Evolutionary conservation across 2,888 invertebrate species (phyloP).

Genomic region (Sussaba pulchella): DNA sequence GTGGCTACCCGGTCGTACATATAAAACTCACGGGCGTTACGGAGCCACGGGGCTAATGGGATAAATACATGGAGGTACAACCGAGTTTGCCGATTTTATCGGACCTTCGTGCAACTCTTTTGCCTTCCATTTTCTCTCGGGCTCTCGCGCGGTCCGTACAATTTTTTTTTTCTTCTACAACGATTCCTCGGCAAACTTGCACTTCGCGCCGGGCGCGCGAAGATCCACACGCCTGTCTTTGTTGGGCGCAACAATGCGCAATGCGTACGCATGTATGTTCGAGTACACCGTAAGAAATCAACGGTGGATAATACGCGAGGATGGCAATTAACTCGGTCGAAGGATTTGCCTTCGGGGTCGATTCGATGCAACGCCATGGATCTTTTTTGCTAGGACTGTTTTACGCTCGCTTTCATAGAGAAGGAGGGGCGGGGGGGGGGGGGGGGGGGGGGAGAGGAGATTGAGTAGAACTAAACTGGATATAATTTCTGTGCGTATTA

Average conservation of each 20-base stretch:
- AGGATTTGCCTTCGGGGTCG: conserved; percentile 51
- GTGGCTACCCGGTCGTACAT: conserved; percentile 29
- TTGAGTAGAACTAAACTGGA: no score
- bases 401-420: neutral
- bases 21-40: conserved; percentile 64
- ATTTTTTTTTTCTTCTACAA: conserved; percentile 21
- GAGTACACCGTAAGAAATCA: conserved; percentile 25
- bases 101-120: conserved; percentile 64
- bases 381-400: conserved; percentile 59
- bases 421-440: conserved; percentile 25
- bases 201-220: conserved; percentile 26
- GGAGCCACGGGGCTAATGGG: conserved; percentile 66
- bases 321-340: conserved; percentile 62
- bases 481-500: no score
- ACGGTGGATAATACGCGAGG: conserved; percentile 54
- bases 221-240: conserved; percentile 46
- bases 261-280: no score
- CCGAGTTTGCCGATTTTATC: conserved; percentile 67
- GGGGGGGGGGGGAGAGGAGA: no score
- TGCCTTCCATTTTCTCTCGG: conserved; percentile 31
- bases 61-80: conserved; percentile 63
- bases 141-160: conserved; percentile 30
- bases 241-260: neutral
- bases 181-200: no score
- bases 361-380: conserved; percentile 37